Percentiles rank a stretch among this genome's conserved stretches.
Evolutionary conservation across 64 coral and sea anemone species (phyloP).

Genomic region (Dendronephthya gigantea): DNA sequence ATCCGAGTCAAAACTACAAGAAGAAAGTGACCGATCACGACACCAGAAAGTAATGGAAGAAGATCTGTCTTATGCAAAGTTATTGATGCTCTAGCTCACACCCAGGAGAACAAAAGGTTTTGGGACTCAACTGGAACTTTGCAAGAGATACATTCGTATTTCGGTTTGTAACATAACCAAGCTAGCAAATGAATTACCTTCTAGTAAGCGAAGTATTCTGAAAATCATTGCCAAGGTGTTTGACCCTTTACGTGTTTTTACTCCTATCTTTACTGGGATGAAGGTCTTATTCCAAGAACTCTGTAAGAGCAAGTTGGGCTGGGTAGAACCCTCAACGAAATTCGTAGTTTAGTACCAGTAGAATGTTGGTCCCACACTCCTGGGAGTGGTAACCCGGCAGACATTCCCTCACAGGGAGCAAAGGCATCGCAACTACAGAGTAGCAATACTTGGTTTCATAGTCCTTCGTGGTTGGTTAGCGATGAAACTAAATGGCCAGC

Average conservation of each 20-base stretch:
- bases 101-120: background rate
- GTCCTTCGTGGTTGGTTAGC: conserved; percentile 22
- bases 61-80: conserved; percentile 28
- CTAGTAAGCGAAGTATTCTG: conserved; percentile 31
- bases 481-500: conserved; percentile 22
- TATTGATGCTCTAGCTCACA: background rate
- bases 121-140: conserved; percentile 20
- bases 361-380: conserved; percentile 40
- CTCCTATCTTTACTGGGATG: conserved; percentile 23
- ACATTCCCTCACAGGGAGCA: conserved; percentile 35
- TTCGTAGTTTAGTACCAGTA: conserved; percentile 21
- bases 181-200: conserved; percentile 10
- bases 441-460: conserved; percentile 32
- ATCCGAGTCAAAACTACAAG: conserved; percentile 28
- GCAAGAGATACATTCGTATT: conserved; percentile 19
- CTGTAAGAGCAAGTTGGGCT: conserved; percentile 27
- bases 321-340: conserved; percentile 40
- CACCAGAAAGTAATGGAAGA: conserved; percentile 12
- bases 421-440: background rate
- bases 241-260: conserved; percentile 30
- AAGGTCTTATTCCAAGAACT: conserved; percentile 41
- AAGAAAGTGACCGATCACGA: background rate
- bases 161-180: conserved; percentile 19
- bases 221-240: conserved; percentile 35
- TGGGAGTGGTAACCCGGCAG: conserved; percentile 37